Conservation (phyloP, 1,140 invertebrate species). For the Drosophila micromelanica region DNA sequence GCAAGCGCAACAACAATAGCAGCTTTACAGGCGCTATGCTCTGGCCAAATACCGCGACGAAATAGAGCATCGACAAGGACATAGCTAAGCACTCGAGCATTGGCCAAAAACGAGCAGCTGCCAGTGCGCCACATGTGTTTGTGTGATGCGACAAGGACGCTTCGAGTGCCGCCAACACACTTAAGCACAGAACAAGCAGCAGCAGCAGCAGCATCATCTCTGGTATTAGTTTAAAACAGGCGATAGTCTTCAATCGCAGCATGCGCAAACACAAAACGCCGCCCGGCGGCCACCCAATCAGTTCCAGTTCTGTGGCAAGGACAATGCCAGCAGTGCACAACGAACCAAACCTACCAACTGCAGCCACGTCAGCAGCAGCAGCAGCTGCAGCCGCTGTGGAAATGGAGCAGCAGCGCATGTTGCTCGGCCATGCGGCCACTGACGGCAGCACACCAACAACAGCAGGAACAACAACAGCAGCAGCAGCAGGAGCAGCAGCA, state of each 20-base stretch:
- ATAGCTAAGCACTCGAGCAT: slow-evolving; percentile 43
- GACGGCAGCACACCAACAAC: slow-evolving; percentile 33
- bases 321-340: slow-evolving; percentile 51
- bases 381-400: slow-evolving; percentile 30
- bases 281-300: slow-evolving; percentile 59
- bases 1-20: slow-evolving; percentile 19
- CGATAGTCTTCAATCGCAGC: slow-evolving; percentile 35
- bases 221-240: slow-evolving; percentile 21
- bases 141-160: slow-evolving; percentile 77
- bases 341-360: slow-evolving; percentile 19
- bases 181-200: slow-evolving; percentile 53
- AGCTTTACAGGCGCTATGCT: slow-evolving; percentile 52
- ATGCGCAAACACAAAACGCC: slow-evolving; percentile 77
- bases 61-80: slow-evolving; percentile 37
- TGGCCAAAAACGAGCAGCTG: slow-evolving; percentile 42
- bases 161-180: slow-evolving; percentile 71
- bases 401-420: slow-evolving; percentile 55
- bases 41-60: slow-evolving; percentile 57
- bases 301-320: slow-evolving; percentile 52
- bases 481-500: slow-evolving; percentile 24
- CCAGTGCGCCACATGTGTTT: slow-evolving; percentile 68
- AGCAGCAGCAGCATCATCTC: slow-evolving; percentile 9
- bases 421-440: slow-evolving; percentile 52
- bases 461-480: slow-evolving; percentile 19
- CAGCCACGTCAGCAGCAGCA: slow-evolving; percentile 21